Evolutionary conservation across 2,888 invertebrate genomes (phyloP).

Genomic region (Eurytoma californica): DNA sequence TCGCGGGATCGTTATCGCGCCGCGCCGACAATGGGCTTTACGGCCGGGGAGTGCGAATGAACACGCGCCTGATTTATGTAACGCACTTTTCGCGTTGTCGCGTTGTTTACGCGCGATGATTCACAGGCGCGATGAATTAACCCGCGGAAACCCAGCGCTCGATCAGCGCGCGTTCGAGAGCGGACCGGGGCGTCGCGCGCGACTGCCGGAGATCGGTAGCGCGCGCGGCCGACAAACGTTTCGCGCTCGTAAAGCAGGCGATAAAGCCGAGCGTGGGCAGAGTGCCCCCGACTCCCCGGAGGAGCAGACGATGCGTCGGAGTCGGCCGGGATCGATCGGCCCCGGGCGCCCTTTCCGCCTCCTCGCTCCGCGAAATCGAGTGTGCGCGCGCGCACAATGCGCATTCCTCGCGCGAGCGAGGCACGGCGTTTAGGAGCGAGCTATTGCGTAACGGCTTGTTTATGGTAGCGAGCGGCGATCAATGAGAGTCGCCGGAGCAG

Average conservation of each 20-base stretch:
- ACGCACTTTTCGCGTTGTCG: conserved; percentile 22
- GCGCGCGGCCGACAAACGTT: too few relatives aligned
- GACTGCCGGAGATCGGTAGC: too few relatives aligned
- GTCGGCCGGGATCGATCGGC: conserved; percentile 39
- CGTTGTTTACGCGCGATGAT: background rate
- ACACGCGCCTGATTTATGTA: conserved; percentile 40
- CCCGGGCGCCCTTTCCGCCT: conserved; percentile 28
- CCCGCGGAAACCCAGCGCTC: too few relatives aligned
- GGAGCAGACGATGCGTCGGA: conserved; percentile 48
- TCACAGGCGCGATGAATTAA: too few relatives aligned
- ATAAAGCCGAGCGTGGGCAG: too few relatives aligned
- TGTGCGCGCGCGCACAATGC: conserved; percentile 16
- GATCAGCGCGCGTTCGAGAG: too few relatives aligned
- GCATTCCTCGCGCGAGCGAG: too few relatives aligned
- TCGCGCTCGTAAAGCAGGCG: too few relatives aligned
- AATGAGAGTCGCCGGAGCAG: conserved; percentile 59
- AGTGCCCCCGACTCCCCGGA: conserved; percentile 6
- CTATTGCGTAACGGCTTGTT: conserved; percentile 69
- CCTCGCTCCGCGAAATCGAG: conserved; percentile 1
- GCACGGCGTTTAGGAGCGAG: background rate
- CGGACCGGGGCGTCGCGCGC: too few relatives aligned
- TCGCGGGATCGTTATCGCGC: conserved; percentile 1
- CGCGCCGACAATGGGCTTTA: conserved; percentile 19
- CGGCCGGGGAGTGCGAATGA: background rate
- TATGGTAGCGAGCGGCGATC: conserved; percentile 69